Percentiles rank a stretch among this genome's conserved stretches.
Conservation (phyloP, 2,113 vertebrate species). For the Bubalus kerabau region DNA sequence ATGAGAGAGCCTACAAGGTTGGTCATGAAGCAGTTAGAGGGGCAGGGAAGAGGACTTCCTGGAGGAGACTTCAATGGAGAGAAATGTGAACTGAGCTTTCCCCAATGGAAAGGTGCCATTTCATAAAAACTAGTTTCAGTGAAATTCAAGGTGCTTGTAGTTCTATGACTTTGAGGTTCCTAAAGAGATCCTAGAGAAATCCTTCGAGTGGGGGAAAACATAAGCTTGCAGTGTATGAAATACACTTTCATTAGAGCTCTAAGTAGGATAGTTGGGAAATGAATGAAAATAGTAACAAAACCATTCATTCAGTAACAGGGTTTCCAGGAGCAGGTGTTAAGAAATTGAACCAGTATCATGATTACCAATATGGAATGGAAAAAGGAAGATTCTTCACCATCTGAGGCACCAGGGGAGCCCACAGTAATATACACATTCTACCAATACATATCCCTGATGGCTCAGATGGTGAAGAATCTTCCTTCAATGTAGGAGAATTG, state of each 20-base stretch:
- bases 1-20: neutral
- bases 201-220: neutral
- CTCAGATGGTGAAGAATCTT: neutral
- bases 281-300: neutral
- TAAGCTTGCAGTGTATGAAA: neutral
- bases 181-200: neutral
- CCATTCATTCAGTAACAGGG: neutral
- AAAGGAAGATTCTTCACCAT: neutral
- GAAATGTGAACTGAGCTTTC: neutral
- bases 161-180: neutral
- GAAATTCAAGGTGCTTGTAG: neutral
- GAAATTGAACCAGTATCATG: neutral
- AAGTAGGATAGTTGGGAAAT: neutral
- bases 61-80: fast-evolving
- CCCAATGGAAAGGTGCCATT: neutral
- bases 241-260: neutral
- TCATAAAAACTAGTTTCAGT: neutral
- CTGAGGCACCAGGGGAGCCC: neutral
- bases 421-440: neutral
- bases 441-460: neutral
- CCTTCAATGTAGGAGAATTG: neutral
- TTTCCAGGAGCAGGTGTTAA: neutral
- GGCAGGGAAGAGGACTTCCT: neutral
- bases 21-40: neutral
- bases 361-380: neutral